Percentiles rank a stretch among this genome's conserved stretches.
These are phyloP conservation scores for Cotesia vestalis DNA, from an alignment of 1,140 invertebrate genomes.

Conservation along the genomic window DNA sequence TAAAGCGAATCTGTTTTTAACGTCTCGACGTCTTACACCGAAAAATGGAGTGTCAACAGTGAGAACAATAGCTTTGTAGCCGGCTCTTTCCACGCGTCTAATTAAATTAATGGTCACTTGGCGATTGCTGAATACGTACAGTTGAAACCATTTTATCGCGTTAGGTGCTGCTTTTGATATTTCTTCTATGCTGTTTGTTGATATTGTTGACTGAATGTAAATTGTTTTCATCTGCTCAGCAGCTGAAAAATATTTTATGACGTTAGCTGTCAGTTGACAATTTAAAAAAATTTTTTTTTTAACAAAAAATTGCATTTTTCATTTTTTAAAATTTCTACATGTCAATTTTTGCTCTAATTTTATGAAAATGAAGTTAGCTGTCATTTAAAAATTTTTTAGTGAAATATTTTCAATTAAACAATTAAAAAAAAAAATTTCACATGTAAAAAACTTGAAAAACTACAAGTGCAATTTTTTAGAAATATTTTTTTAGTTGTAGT, in stretches of 20 bases:
- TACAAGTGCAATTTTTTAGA: too few relatives aligned
- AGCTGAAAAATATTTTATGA: conserved; percentile 67
- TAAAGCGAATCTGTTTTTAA: conserved; percentile 84
- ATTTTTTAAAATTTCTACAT: too few relatives aligned
- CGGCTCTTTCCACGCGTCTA: conserved; percentile 81
- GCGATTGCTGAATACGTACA: conserved; percentile 89
- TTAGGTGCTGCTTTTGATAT: conserved; percentile 79
- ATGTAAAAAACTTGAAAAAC: too few relatives aligned
- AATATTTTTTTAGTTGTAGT: too few relatives aligned
- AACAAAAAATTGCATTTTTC: too few relatives aligned
- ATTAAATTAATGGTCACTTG: conserved; percentile 79
- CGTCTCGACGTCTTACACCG: conserved; percentile 81
- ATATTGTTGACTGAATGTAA: conserved; percentile 86
- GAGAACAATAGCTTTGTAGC: conserved; percentile 87
- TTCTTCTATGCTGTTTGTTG: conserved; percentile 90
- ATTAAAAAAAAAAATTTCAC: too few relatives aligned
- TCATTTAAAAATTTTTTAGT: too few relatives aligned
- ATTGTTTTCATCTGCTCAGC: conserved; percentile 77
- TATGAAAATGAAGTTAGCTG: too few relatives aligned
- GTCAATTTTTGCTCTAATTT: too few relatives aligned
- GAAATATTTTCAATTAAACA: too few relatives aligned
- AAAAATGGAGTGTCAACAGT: conserved; percentile 91
- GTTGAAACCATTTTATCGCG: conserved; percentile 87
- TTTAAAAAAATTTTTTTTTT: too few relatives aligned
- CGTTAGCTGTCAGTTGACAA: too few relatives aligned